Evolutionary conservation across 2,113 vertebrate species (phyloP).

Genomic region (Entomyzon cyanotis): DNA sequence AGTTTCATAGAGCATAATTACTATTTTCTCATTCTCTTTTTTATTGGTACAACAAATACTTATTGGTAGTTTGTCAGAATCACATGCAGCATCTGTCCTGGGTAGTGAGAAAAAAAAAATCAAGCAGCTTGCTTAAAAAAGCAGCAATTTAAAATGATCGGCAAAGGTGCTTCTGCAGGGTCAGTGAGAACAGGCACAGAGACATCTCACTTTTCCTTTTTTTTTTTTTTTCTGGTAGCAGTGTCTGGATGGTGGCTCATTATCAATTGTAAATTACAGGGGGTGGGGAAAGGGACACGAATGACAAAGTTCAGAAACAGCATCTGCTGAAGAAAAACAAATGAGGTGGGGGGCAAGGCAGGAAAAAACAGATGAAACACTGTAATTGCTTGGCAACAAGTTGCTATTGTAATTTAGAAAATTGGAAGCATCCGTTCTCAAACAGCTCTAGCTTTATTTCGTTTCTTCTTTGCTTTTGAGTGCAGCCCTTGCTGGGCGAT

Average conservation of each 20-base stretch:
- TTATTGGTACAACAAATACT: not conserved
- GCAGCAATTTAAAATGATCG: not conserved
- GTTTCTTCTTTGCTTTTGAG: conserved; percentile 14
- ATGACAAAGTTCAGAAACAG: conserved; percentile 55
- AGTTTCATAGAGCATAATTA: not conserved
- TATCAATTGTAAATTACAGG: conserved; percentile 51
- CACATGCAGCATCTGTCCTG: not conserved
- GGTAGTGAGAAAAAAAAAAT: not conserved
- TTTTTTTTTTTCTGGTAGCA: not conserved
- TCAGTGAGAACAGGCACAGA: not conserved
- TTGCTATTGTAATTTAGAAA: conserved; percentile 71
- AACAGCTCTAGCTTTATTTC: conserved; percentile 62
- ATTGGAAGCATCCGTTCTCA: conserved; percentile 69
- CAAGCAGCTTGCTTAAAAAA: not conserved
- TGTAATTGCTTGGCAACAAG: conserved; percentile 61
- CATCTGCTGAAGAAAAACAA: conserved; percentile 67
- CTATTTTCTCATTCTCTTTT: not conserved
- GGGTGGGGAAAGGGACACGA: conserved; percentile 1
- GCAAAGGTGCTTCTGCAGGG: not conserved
- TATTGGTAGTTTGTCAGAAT: not conserved
- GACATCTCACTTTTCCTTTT: not conserved
- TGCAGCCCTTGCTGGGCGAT: conserved; percentile 30
- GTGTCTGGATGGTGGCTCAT: conserved; percentile 30
- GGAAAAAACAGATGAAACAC: conserved; percentile 60
- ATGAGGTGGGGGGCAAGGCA: conserved; percentile 47